These are phyloP conservation scores for Lepus europaeus DNA, from an alignment of 2,113 vertebrate species.

Conservation along the genomic window DNA sequence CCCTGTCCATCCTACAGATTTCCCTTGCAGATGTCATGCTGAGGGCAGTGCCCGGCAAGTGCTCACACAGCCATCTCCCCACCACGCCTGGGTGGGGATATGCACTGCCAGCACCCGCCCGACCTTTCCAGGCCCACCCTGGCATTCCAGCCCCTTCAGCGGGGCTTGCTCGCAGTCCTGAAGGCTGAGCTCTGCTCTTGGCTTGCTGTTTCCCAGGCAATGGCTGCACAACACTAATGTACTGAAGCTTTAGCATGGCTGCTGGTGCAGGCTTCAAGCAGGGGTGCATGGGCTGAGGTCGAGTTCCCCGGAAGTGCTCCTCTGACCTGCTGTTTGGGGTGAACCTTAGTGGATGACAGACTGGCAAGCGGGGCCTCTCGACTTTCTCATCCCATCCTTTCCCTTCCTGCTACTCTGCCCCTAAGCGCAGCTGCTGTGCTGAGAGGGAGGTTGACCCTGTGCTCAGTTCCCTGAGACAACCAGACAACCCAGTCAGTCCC, in stretches of 20 bases:
- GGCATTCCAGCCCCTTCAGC: neutral
- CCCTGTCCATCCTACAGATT: neutral
- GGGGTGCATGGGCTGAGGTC: neutral
- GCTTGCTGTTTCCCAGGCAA: neutral
- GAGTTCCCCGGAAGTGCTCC: neutral
- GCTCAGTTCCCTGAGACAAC: neutral
- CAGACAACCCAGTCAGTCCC: neutral
- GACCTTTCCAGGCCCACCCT: neutral
- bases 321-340: neutral
- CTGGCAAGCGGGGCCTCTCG: neutral
- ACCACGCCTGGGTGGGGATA: neutral
- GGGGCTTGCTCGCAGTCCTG: neutral
- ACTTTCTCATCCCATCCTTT: neutral
- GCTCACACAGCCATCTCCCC: neutral
- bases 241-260: too few relatives aligned
- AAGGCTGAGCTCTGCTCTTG: neutral
- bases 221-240: neutral
- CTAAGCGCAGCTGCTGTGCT: neutral
- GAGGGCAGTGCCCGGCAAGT: neutral
- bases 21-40: neutral
- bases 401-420: neutral
- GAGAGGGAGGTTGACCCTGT: neutral
- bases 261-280: neutral
- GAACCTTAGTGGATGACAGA: neutral
- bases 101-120: neutral